A percentile compares a stretch with the other conserved stretches of the same genome.
These are phyloP conservation scores for Drosophila bocqueti DNA, from an alignment of 1,140 invertebrate genomes.

Conservation along the genomic window DNA sequence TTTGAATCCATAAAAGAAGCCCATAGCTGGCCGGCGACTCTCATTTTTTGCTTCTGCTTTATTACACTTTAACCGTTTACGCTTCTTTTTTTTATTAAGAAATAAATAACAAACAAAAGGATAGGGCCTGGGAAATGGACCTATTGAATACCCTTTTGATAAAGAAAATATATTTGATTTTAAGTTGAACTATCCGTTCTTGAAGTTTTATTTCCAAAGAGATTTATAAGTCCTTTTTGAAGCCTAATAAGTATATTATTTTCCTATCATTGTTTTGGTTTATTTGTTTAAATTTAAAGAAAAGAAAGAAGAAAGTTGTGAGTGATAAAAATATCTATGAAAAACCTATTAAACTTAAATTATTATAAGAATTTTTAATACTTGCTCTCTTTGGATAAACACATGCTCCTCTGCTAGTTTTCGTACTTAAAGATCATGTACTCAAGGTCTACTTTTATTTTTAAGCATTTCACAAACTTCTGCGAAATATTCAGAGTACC, in stretches of 20 bases:
- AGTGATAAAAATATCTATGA: background rate
- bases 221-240: background rate
- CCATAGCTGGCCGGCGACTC: background rate
- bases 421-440: background rate
- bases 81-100: slow-evolving; percentile 30
- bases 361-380: background rate
- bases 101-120: background rate
- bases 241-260: background rate
- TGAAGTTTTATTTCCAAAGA: background rate
- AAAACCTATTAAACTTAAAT: background rate
- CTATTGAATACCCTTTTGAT: slow-evolving; percentile 11
- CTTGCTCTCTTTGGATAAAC: background rate
- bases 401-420: background rate
- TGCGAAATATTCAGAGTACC: background rate
- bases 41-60: slow-evolving; percentile 29
- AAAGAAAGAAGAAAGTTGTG: background rate
- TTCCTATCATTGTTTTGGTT: background rate
- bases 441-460: background rate
- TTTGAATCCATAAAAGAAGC: slow-evolving; percentile 50
- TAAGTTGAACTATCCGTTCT: background rate
- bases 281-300: background rate
- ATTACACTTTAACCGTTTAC: slow-evolving; percentile 64
- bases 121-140: background rate
- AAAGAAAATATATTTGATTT: background rate
- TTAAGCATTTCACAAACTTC: slow-evolving; percentile 10